A percentile compares a stretch with the other conserved stretches of the same genome.
Conservation (phyloP, 2,888 invertebrate genomes). For the Caenorhabditis sp. region DNA sequence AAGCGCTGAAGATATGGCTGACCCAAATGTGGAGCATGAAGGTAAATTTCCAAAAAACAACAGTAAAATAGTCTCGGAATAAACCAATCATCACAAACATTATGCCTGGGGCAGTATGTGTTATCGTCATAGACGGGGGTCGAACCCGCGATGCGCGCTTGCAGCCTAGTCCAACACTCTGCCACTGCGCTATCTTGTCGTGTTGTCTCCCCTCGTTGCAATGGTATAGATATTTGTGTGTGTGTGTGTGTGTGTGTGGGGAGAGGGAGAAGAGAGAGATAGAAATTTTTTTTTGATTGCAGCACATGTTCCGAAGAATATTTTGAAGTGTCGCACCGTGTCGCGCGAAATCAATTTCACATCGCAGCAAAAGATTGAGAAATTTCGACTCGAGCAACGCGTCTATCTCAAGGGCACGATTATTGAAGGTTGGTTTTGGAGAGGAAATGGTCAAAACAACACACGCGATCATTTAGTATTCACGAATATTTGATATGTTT, state of each 20-base stretch:
- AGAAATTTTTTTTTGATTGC: conserved; percentile 47
- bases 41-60: too few species aligned
- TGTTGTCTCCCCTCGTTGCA: background rate
- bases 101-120: conserved; percentile 47
- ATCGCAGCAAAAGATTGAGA: conserved; percentile 87
- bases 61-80: conserved; percentile 40
- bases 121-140: conserved; percentile 40
- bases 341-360: conserved; percentile 76
- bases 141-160: conserved; percentile 12
- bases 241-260: background rate
- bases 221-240: background rate
- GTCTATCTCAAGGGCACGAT: conserved; percentile 76
- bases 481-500: conserved; percentile 3
- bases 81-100: conserved; percentile 45
- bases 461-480: conserved; percentile 13
- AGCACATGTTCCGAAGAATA: conserved; percentile 95
- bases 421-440: conserved; percentile 67
- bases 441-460: conserved; percentile 1
- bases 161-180: conserved; percentile 9
- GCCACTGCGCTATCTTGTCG: conserved; percentile 29
- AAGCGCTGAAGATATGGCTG: conserved; percentile 88
- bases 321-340: conserved; percentile 84
- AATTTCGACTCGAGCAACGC: conserved; percentile 89
- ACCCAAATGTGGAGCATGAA: conserved; percentile 68
- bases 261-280: background rate